Evolutionary conservation across 2,888 invertebrate species (phyloP), one percentile per base, ranked within the genome.

Genomic region (Sialis lutaria): DNA sequence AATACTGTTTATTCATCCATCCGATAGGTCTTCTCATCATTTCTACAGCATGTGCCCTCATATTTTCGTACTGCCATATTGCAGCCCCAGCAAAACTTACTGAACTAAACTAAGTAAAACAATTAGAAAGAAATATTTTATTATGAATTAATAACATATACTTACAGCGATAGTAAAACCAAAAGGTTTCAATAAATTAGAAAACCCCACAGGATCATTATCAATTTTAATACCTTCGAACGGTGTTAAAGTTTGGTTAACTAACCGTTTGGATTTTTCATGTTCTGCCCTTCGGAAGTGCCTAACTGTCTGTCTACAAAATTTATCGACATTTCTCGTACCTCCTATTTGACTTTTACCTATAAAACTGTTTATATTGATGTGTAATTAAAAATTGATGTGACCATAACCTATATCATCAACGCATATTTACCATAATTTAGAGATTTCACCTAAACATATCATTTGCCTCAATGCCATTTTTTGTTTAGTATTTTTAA

Each of bases 61-160:
- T 64, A 49, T 58, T 73, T 66, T 93, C 93, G 69, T 93, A 92
- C 64, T 92, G 87, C 84, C 87, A 86, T 53, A 93, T 79, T 12
- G 85, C 75, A 54, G 85, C 84, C 12, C 81, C 82, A 31, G 75
- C 69, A 58, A 89, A 73, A 59, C 82, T 80, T 12, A 75, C 72
- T 42, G 80, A 57, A 55, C 58, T 60, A 58, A 65, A 65, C 64
- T 63, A 56, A 54, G 56, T 55, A 46, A 10, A 49, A 13, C 12
- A 13, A 48, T 41, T 40, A 22, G 6, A 35, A 33, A 22, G 41
- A 41, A 39, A 7, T 35, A 13, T 30, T 10, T 10, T 33, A 2
- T n/a, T 12, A 8, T 33, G 6, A 6, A 9, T 80, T 64, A 64
- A 64, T 63, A 55, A 54, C 56, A 55, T 50, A 40, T 47, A 57